These are phyloP conservation scores for Athene cunicularia DNA, from an alignment of 2,113 vertebrate genomes.

Conservation along the genomic window DNA sequence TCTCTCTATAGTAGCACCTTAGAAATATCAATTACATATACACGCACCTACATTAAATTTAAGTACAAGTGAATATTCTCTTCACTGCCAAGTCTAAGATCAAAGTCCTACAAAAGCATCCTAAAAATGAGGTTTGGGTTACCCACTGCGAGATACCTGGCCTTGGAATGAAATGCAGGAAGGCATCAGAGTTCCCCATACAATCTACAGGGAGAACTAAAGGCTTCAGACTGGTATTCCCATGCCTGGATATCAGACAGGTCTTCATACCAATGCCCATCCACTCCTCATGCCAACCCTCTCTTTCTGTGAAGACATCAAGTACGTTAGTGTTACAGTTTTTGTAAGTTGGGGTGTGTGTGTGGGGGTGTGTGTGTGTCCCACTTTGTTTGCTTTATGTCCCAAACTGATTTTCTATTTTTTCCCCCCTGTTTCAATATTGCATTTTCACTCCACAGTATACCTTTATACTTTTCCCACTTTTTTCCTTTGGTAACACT, in stretches of 20 bases:
- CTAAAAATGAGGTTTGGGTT: neutral
- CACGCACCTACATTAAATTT: neutral
- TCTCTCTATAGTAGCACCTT: neutral
- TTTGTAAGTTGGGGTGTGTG: neutral
- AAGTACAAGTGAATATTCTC: neutral
- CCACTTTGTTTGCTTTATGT: neutral
- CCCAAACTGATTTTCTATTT: neutral
- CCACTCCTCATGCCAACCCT: neutral
- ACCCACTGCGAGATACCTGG: neutral
- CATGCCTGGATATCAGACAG: neutral
- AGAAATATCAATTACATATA: neutral
- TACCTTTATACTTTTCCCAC: neutral
- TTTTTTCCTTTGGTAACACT: neutral
- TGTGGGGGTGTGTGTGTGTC: too few species aligned
- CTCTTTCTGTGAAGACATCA: neutral
- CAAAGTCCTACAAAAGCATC: neutral
- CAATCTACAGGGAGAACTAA: neutral
- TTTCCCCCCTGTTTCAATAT: neutral
- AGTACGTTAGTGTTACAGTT: neutral
- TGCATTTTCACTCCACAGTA: neutral
- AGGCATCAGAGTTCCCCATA: neutral
- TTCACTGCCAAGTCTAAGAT: neutral
- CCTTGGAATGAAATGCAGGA: neutral
- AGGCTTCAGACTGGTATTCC: neutral
- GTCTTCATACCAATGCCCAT: neutral